Conservation (phyloP, 2,888 invertebrate species). For the Erannis defoliaria region DNA sequence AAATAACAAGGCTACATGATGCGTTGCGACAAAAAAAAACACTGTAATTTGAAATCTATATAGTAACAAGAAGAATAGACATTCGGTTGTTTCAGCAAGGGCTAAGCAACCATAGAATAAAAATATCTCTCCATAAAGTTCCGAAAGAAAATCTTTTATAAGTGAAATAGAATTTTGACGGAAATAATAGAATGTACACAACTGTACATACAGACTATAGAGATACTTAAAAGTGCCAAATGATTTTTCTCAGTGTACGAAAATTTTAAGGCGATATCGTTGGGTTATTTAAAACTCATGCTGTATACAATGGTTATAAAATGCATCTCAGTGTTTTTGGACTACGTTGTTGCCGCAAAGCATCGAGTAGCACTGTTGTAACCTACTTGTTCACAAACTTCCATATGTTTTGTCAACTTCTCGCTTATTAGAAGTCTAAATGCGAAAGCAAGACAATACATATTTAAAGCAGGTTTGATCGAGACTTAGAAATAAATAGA, state of each 20-base stretch:
- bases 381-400: background rate
- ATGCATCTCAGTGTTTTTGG: background rate
- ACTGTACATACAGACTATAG: no score
- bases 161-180: no score
- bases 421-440: background rate
- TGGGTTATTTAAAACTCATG: background rate
- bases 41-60: background rate
- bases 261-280: no score
- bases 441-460: background rate
- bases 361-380: background rate
- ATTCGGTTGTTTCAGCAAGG: background rate
- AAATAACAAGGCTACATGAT: background rate
- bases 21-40: background rate
- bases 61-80: background rate
- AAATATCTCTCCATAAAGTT: no score
- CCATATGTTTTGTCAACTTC: background rate
- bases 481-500: background rate
- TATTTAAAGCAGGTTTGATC: background rate
- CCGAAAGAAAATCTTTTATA: no score
- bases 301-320: background rate
- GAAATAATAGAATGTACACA: no score
- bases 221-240: no score
- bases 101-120: no score
- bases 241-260: no score
- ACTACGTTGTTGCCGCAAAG: background rate